Conservation (phyloP, 2,113 vertebrate species). For the Cranoglanis bouderius region DNA sequence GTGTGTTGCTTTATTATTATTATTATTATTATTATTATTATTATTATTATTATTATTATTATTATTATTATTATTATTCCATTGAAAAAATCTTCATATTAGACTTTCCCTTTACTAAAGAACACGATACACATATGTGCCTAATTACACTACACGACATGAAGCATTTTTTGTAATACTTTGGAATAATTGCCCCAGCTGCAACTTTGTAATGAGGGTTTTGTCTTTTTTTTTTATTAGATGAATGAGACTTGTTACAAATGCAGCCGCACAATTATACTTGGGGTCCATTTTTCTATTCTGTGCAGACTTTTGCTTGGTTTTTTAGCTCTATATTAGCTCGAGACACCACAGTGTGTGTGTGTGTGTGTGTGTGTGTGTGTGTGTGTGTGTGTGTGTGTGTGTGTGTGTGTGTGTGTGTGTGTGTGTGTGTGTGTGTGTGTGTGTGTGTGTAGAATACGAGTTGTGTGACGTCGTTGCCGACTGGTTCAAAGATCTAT, state of each 20-base stretch:
- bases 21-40: conserved; percentile 36
- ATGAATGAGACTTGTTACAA: conserved; percentile 33
- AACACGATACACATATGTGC: conserved; percentile 8
- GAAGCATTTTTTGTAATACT: conserved; percentile 9
- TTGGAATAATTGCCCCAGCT: conserved; percentile 20
- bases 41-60: conserved; percentile 33
- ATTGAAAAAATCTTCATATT: background rate
- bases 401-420: too few species aligned
- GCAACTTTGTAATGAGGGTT: conserved; percentile 37
- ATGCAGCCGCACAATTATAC: conserved; percentile 23
- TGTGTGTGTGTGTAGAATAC: conserved; percentile 43
- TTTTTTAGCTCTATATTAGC: conserved; percentile 27
- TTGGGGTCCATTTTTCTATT: conserved; percentile 30
- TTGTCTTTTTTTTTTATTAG: conserved; percentile 31
- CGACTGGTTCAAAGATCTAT: conserved; percentile 69
- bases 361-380: conserved; percentile 24
- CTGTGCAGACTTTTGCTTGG: background rate
- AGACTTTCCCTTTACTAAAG: background rate
- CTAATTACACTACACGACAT: conserved; percentile 26
- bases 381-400: too few species aligned
- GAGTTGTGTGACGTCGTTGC: conserved; percentile 56
- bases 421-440: too few species aligned
- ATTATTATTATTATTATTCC: conserved; percentile 28
- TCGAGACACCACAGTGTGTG: conserved; percentile 37
- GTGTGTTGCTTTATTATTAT: background rate